Evolutionary conservation across 2,888 invertebrate species (phyloP).

Genomic region (Nephrotoma guestfalica): DNA sequence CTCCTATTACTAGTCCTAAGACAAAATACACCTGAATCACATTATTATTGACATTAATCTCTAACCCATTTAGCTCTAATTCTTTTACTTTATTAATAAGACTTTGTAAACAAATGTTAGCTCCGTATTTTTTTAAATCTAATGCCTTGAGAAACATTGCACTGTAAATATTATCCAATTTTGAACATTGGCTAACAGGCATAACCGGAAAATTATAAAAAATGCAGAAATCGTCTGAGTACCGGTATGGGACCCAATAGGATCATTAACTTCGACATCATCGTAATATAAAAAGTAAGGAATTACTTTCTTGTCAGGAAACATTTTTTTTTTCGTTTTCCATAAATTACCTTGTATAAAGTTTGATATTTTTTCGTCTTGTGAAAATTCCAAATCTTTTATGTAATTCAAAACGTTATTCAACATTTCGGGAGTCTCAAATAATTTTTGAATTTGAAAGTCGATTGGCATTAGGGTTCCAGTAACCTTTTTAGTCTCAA

Average conservation of each 20-base stretch:
- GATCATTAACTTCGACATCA: constrained; percentile 11
- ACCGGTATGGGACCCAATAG: constrained; percentile 10
- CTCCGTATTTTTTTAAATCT: constrained; percentile 10
- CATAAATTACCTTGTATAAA: constrained; percentile 10
- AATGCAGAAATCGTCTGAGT: constrained; percentile 10
- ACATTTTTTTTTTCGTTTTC: constrained; percentile 6
- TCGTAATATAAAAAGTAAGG: constrained; percentile 10
- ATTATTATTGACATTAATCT: background rate
- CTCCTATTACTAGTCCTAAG: constrained; percentile 11
- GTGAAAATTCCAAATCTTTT: background rate
- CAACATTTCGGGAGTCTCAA: constrained; percentile 9
- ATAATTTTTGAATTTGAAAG: constrained; percentile 12
- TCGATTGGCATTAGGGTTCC: constrained; percentile 10
- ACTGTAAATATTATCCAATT: constrained; percentile 10
- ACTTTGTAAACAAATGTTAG: constrained; percentile 9
- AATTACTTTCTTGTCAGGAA: constrained; percentile 5
- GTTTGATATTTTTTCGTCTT: constrained; percentile 7
- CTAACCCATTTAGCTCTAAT: constrained; percentile 7
- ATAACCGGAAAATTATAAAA: constrained; percentile 10
- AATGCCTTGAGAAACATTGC: constrained; percentile 10
- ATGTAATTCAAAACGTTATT: constrained; percentile 7
- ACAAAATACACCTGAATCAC: constrained; percentile 9
- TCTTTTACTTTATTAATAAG: constrained; percentile 10
- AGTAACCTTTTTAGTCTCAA: constrained; percentile 9
- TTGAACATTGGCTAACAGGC: constrained; percentile 5